Conservation (phyloP, 2,888 invertebrate genomes). For the Meganola albula region DNA sequence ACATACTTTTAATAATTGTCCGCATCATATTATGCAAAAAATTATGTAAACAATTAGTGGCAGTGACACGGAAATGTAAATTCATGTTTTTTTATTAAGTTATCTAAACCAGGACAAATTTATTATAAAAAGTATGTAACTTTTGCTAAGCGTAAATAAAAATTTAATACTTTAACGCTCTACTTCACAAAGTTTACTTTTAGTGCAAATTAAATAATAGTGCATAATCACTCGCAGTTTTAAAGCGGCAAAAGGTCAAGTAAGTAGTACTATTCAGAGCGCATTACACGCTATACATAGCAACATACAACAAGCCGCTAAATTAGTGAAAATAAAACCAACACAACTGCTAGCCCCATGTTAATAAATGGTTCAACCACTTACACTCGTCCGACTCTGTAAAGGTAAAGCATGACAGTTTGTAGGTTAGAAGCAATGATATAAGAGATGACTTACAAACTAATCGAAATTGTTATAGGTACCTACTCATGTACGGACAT, state of each 20-base stretch:
- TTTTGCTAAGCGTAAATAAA: background rate
- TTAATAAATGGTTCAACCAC: slow-evolving; percentile 59
- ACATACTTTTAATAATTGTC: slow-evolving; percentile 28
- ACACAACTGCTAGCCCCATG: slow-evolving; percentile 53
- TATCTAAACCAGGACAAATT: too few species aligned
- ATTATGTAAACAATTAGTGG: too few species aligned
- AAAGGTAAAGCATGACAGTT: slow-evolving; percentile 74
- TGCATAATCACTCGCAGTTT: background rate
- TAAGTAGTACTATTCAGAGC: slow-evolving; percentile 4
- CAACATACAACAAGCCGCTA: slow-evolving; percentile 34
- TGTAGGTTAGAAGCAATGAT: slow-evolving; percentile 58
- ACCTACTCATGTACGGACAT: too few species aligned
- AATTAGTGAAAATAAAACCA: slow-evolving; percentile 51
- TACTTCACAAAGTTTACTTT: background rate
- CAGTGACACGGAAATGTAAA: too few species aligned
- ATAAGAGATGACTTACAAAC: too few species aligned
- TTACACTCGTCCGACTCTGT: slow-evolving; percentile 77
- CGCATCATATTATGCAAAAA: background rate
- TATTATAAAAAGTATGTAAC: background rate
- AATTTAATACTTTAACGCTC: background rate
- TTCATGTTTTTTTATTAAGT: too few species aligned
- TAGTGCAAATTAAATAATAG: background rate
- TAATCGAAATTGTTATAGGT: too few species aligned
- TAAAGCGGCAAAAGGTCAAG: slow-evolving; percentile 7
- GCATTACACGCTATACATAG: slow-evolving; percentile 14